Evolutionary conservation across 2,113 vertebrate species (phyloP), one percentile per base, ranked within the genome.

Genomic region (Odobenus rosmarus): DNA sequence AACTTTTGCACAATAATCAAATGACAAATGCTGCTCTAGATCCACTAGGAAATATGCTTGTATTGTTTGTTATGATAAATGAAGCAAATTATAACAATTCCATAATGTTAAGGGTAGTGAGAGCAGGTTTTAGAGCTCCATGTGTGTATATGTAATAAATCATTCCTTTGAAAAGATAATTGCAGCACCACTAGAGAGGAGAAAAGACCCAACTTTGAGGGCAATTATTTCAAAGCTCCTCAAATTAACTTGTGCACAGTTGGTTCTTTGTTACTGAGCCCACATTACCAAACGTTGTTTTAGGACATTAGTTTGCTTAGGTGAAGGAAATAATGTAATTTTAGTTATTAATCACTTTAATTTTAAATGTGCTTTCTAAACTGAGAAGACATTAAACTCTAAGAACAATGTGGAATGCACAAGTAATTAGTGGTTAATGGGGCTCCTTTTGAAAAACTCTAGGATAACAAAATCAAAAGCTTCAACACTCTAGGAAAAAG

Each of bases 161-260:
- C 98, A 98, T 76, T 28, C 92, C 86, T 98, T 33, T 98, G 98
- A 98, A 98, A 98, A 98, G 96, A 98, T 98, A 98, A 99, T 98
- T 98, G 98, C 96, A 94, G 80, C 4, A 64, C 57, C 11, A 7
- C 77, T n/a, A 57, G 62, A 84, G 31, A 49, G 72, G 26, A 79
- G 31, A 0, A 12, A 79, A 94, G 80, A 84, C n/a, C 36, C 81
- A 69, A 96, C 93, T 95, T 97, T 71, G 69, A 97, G 85, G 87
- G 96, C 89, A 98, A 98, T 97, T 98, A 97, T 90, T 93, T 96
- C 85, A 93, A 98, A 98, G 91, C 96, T 93, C 84, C 97, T 98
- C 31, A 4, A 98, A 98, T 98, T 98, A 98, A 96, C 96, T 88
- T 97, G 93, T 76, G 79, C 97, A 98, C 98, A 99, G 97, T 98